A percentile compares a stretch with the other conserved stretches of the same genome.
Evolutionary conservation across 2,113 vertebrate genomes (phyloP).

Genomic region (Papio anubis): DNA sequence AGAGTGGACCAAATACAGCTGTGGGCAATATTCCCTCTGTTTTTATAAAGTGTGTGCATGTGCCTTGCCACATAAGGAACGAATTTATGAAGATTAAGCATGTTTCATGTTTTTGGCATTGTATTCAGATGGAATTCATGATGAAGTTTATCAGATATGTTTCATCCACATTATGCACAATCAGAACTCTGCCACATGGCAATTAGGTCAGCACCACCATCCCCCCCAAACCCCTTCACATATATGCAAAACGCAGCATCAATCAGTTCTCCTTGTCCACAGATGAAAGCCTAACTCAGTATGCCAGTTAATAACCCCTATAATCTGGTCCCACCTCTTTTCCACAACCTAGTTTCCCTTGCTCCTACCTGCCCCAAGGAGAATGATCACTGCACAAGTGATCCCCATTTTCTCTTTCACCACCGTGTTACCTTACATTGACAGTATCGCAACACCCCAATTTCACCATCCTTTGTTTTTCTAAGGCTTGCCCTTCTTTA

Average conservation of each 20-base stretch:
- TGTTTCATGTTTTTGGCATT: background rate
- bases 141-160: background rate
- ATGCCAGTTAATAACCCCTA: background rate
- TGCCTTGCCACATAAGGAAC: conserved; percentile 22
- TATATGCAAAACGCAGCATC: background rate
- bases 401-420: background rate
- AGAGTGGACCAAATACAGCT: conserved; percentile 51
- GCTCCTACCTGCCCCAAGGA: background rate
- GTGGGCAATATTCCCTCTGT: conserved; percentile 54
- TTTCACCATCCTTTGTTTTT: background rate
- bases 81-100: conserved; percentile 30
- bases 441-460: background rate
- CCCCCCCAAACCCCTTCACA: no score
- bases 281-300: background rate
- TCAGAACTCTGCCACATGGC: background rate
- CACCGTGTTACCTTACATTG: no score
- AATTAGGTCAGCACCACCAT: background rate
- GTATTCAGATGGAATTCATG: background rate
- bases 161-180: background rate
- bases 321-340: background rate
- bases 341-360: background rate
- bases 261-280: background rate
- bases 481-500: background rate
- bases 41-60: conserved; percentile 48
- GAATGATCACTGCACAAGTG: background rate